These are phyloP conservation scores for Malurus cyaneus DNA, from an alignment of 2,113 vertebrate genomes.

Conservation along the genomic window DNA sequence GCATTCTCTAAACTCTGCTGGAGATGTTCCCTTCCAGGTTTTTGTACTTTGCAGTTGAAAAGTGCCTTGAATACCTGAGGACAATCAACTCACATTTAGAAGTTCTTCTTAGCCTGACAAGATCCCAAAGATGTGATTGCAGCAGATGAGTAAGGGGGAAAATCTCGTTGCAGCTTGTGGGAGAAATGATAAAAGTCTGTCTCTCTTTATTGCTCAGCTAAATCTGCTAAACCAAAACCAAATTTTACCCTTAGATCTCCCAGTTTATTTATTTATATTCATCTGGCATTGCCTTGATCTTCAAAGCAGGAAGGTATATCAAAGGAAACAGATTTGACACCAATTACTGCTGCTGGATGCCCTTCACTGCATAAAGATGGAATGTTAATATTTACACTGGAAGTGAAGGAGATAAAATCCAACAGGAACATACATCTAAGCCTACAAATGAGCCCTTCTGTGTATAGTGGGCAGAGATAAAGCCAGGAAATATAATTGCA, in stretches of 20 bases:
- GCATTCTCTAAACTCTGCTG: neutral
- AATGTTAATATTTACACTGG: constrained; percentile 47
- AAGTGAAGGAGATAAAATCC: constrained; percentile 33
- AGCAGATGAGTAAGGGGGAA: neutral
- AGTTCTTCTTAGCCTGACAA: neutral
- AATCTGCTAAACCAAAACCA: constrained; percentile 18
- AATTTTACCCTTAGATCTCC: constrained; percentile 6
- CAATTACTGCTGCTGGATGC: constrained; percentile 55
- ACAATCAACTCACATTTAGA: neutral
- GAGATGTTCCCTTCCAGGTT: neutral
- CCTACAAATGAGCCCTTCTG: constrained; percentile 6
- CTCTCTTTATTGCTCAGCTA: constrained; percentile 20
- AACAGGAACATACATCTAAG: neutral
- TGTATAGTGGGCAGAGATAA: neutral
- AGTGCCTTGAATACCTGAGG: neutral
- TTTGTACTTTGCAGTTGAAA: neutral
- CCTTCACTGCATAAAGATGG: constrained; percentile 20
- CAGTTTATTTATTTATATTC: constrained; percentile 41
- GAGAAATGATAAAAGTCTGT: constrained; percentile 17
- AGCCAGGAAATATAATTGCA: neutral
- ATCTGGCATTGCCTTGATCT: constrained; percentile 51
- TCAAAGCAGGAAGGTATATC: constrained; percentile 54
- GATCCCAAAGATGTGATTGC: neutral
- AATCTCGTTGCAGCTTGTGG: neutral
- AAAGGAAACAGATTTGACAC: constrained; percentile 55